These are phyloP conservation scores for Tetramorium alpestre DNA, from an alignment of 1,140 invertebrate genomes.

Conservation along the genomic window DNA sequence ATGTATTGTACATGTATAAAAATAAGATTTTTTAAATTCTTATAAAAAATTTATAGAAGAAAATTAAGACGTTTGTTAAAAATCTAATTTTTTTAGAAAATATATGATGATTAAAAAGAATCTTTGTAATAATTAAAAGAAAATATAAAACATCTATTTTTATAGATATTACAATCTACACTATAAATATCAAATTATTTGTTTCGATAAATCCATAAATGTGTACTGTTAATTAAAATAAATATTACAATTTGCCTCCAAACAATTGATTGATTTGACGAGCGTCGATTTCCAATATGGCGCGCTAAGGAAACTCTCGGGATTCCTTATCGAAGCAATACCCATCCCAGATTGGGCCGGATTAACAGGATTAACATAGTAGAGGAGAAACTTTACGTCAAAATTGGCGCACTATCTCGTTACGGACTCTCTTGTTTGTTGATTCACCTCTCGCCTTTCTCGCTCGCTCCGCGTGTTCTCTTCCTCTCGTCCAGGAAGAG, in stretches of 20 bases:
- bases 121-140: not conserved
- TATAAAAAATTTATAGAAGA: not conserved
- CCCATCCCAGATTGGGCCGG: slow-evolving; percentile 48
- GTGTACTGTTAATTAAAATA: not conserved
- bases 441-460: slow-evolving; percentile 47
- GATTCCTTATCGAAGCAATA: slow-evolving; percentile 57
- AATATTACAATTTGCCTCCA: not conserved
- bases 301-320: slow-evolving; percentile 36
- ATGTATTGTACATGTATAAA: not conserved
- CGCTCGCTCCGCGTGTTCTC: slow-evolving; percentile 4
- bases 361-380: slow-evolving; percentile 63
- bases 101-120: not conserved
- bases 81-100: not conserved
- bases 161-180: not conserved
- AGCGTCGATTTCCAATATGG: slow-evolving; percentile 38
- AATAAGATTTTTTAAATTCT: not conserved
- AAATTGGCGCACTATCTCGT: slow-evolving; percentile 70
- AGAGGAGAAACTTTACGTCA: slow-evolving; percentile 67
- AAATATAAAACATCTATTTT: not conserved
- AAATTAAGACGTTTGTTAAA: not conserved
- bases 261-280: slow-evolving; percentile 33
- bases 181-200: not conserved
- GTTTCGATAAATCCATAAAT: not conserved
- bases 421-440: slow-evolving; percentile 72
- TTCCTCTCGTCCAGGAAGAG: slow-evolving; percentile 34